Conservation (phyloP, 92 coral and sea anemone genomes). For the Virgularia gustaviana region DNA sequence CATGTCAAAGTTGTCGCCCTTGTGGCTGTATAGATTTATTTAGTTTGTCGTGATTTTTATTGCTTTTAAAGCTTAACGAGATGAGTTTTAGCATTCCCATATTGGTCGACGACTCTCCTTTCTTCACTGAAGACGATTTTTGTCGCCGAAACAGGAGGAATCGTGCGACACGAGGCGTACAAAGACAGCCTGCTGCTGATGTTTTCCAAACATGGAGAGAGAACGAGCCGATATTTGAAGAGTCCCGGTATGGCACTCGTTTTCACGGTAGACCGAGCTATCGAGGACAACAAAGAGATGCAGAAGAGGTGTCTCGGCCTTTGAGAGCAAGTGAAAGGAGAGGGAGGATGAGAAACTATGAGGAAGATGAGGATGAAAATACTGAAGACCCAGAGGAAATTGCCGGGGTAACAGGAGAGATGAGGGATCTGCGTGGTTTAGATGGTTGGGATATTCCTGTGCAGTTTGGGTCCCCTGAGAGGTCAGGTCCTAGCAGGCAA, state of each 20-base stretch:
- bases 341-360: neutral
- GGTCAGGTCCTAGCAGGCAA: too few relatives aligned
- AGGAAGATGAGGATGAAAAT: neutral
- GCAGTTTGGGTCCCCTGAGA: slow-evolving; percentile 17
- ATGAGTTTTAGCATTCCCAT: slow-evolving; percentile 20
- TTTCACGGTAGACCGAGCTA: slow-evolving; percentile 1
- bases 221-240: neutral
- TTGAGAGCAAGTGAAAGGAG: neutral
- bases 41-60: slow-evolving; percentile 7
- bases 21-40: neutral
- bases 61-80: slow-evolving; percentile 19
- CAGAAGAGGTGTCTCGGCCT: neutral
- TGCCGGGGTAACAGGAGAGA: neutral
- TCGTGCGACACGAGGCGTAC: too few relatives aligned
- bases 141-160: too few relatives aligned
- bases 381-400: slow-evolving; percentile 6
- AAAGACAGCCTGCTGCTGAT: neutral
- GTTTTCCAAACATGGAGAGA: neutral
- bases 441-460: slow-evolving; percentile 38
- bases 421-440: slow-evolving; percentile 3
- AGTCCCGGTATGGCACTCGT: neutral
- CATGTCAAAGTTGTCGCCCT: neutral
- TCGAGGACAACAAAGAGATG: neutral
- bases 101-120: slow-evolving; percentile 6
- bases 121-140: neutral